These are phyloP conservation scores for Synanceia verrucosa DNA, from an alignment of 2,797 vertebrate genomes.

Conservation along the genomic window DNA sequence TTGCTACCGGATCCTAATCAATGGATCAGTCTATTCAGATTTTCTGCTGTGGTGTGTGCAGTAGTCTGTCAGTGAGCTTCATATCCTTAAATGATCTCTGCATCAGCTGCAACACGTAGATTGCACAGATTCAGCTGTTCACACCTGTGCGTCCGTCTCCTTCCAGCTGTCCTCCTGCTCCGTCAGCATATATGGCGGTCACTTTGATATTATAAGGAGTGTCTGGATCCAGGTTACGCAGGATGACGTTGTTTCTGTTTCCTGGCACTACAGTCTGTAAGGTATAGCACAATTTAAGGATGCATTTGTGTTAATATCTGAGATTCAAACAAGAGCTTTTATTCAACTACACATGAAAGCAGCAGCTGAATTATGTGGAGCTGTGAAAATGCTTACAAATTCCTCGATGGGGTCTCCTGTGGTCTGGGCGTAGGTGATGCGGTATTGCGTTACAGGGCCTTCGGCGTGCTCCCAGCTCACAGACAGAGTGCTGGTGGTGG, in stretches of 20 bases:
- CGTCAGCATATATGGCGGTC: constrained; percentile 90
- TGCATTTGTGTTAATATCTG: background rate
- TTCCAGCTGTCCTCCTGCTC: constrained; percentile 90
- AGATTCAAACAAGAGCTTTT: background rate
- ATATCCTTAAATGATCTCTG: constrained; percentile 1
- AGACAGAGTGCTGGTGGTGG: constrained; percentile 93
- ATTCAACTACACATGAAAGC: background rate
- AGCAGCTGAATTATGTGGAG: background rate
- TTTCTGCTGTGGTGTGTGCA: constrained; percentile 19
- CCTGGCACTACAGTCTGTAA: constrained; percentile 92
- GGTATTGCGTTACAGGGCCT: constrained; percentile 93
- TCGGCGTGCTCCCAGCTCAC: constrained; percentile 96
- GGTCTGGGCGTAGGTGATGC: constrained; percentile 91
- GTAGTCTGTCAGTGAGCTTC: background rate
- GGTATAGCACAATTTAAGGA: background rate
- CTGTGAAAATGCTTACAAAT: constrained; percentile 84
- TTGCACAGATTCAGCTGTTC: background rate
- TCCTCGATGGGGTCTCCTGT: constrained; percentile 95
- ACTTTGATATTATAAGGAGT: constrained; percentile 96
- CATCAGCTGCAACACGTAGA: background rate
- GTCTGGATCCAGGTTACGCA: constrained; percentile 92
- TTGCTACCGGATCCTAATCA: constrained; percentile 40
- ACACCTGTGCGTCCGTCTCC: constrained; percentile 94
- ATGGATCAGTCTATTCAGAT: constrained; percentile 33
- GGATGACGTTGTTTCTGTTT: constrained; percentile 90